Percentiles rank a stretch among this genome's conserved stretches.
phyloP scores from a whole-genome alignment of 2,113 vertebrate genomes.

The Physeter macrocephalus region DNA sequence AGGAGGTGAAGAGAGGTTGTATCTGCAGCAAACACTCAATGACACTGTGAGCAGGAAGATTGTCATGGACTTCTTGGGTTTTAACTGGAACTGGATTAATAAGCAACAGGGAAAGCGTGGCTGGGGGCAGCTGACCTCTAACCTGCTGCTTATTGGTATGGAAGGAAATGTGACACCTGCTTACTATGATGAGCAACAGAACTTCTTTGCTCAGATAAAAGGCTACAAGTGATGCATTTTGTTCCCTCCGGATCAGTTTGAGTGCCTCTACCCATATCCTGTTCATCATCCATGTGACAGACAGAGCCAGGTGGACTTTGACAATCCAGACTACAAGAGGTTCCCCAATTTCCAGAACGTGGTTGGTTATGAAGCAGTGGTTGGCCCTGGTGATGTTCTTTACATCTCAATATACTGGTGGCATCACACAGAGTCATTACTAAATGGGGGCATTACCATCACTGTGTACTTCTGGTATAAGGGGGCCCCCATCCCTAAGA shows the following conservation, averaged over 20 bases:
- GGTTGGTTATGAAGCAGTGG: conserved; percentile 94
- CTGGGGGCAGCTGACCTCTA: conserved; percentile 98
- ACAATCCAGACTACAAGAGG: conserved; percentile 94
- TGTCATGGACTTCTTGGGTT: conserved; percentile 97
- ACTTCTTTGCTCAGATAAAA: conserved; percentile 99
- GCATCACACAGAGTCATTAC: conserved; percentile 98
- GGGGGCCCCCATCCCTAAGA: conserved; percentile 97
- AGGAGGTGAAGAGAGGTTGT: conserved; percentile 88
- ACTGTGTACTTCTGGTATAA: conserved; percentile 99
- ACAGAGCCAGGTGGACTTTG: conserved; percentile 99
- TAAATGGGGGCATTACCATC: conserved; percentile 95
- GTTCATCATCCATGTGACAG: conserved; percentile 98
- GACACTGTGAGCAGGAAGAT: conserved; percentile 98
- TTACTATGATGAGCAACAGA: conserved; percentile 99
- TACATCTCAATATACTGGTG: conserved; percentile 99
- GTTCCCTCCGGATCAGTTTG: conserved; percentile 98
- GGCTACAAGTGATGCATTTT: conserved; percentile 97
- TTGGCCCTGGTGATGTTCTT: conserved; percentile 97
- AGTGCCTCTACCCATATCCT: conserved; percentile 96
- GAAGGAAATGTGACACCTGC: conserved; percentile 99
- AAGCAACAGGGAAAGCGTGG: conserved; percentile 95
- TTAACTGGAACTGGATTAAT: conserved; percentile 99
- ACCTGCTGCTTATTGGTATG: conserved; percentile 97
- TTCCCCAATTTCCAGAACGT: conserved; percentile 95
- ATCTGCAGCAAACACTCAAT: conserved; percentile 97